These are phyloP conservation scores for Myotis vivesi DNA, from an alignment of 2,797 vertebrate species.

Conservation along the genomic window DNA sequence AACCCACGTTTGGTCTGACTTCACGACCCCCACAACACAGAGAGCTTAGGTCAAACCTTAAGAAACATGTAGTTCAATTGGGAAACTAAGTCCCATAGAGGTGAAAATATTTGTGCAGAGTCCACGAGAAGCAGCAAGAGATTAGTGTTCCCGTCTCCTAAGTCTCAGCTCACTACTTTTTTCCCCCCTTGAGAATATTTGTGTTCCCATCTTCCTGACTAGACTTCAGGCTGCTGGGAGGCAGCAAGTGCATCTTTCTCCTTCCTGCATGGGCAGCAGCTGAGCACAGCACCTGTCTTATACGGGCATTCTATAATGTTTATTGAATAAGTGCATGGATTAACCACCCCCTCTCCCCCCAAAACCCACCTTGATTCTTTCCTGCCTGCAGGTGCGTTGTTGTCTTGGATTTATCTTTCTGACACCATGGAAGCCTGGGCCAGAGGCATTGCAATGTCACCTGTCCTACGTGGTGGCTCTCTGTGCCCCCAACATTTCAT, in stretches of 20 bases:
- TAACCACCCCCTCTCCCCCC: not conserved
- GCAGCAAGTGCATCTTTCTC: not conserved
- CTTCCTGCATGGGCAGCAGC: not conserved
- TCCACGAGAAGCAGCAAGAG: not conserved
- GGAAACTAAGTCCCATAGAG: not conserved
- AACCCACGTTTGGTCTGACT: too few species aligned
- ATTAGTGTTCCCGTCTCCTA: not conserved
- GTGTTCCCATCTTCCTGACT: not conserved
- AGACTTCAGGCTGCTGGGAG: not conserved
- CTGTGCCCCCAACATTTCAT: not conserved
- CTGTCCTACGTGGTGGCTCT: not conserved
- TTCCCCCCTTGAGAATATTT: not conserved
- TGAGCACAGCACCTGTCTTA: not conserved
- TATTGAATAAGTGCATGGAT: not conserved
- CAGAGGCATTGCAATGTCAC: not conserved
- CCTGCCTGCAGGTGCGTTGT: not conserved
- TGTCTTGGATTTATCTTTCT: not conserved
- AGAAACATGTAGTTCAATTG: not conserved
- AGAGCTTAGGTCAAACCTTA: not conserved
- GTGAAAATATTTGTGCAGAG: not conserved
- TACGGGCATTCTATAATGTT: not conserved
- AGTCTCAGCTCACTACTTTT: not conserved
- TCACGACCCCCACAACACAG: not conserved
- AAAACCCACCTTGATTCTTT: not conserved
- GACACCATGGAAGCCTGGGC: not conserved